Percentiles rank a stretch among this genome's conserved stretches.
Evolutionary conservation across 2,888 invertebrate species (phyloP).

Genomic region (Lysandra coridon): DNA sequence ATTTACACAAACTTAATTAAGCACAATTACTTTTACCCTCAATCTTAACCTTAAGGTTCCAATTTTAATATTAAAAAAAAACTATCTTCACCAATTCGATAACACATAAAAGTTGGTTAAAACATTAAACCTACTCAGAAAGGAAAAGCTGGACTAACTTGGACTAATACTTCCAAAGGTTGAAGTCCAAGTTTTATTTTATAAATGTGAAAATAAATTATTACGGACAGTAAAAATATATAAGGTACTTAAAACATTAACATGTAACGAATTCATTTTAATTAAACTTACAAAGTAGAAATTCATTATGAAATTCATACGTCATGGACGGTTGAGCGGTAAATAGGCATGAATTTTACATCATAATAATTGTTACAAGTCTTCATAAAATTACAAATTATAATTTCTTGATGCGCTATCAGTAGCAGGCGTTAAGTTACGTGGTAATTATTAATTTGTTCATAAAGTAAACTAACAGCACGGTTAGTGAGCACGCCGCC

Average conservation of each 20-base stretch:
- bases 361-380: slow-evolving; percentile 64
- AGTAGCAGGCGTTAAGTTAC: slow-evolving; percentile 51
- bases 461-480: slow-evolving; percentile 61
- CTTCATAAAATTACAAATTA: slow-evolving; percentile 73
- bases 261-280: neutral
- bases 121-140: too few species aligned
- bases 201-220: too few species aligned
- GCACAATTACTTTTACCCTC: too few species aligned
- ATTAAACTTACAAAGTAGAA: neutral
- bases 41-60: too few species aligned
- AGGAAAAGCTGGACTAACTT: too few species aligned
- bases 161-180: too few species aligned
- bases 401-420: slow-evolving; percentile 76
- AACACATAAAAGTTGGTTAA: too few species aligned
- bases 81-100: too few species aligned
- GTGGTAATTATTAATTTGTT: slow-evolving; percentile 70
- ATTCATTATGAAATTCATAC: slow-evolving; percentile 1
- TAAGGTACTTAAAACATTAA: neutral
- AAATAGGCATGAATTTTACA: slow-evolving; percentile 66
- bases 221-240: neutral
- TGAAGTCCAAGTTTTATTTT: too few species aligned
- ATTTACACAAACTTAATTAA: too few species aligned
- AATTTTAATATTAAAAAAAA: too few species aligned
- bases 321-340: slow-evolving; percentile 42
- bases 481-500: slow-evolving; percentile 54